Evolutionary conservation across 2,888 invertebrate species (phyloP).

Genomic region (Melieria crassipennis): DNA sequence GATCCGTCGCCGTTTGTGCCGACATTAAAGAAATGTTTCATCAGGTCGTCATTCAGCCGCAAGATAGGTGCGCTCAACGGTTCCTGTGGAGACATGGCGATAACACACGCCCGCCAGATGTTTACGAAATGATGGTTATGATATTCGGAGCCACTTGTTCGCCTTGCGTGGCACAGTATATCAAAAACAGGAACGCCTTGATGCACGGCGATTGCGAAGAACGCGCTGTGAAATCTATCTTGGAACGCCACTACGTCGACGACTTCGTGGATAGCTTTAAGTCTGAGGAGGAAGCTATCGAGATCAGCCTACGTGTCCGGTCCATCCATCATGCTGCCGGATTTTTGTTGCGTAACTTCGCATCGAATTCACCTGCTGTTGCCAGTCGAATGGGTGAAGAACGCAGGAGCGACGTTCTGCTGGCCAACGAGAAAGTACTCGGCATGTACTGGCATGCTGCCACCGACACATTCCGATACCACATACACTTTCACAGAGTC

Average conservation of each 20-base stretch:
- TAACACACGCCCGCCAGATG: constrained; percentile 8
- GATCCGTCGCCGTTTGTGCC: constrained; percentile 44
- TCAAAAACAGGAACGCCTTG: constrained; percentile 38
- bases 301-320: constrained; percentile 28
- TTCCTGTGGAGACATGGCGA: too few species aligned
- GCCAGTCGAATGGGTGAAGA: background rate
- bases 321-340: constrained; percentile 14
- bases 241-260: background rate
- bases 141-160: constrained; percentile 43
- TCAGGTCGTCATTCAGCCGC: constrained; percentile 42
- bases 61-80: constrained; percentile 52
- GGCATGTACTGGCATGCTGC: constrained; percentile 5
- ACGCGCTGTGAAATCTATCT: constrained; percentile 33
- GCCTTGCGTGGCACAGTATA: constrained; percentile 36
- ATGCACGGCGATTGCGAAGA: constrained; percentile 13
- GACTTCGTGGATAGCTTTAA: constrained; percentile 19
- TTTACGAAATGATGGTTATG: constrained; percentile 39
- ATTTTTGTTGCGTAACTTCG: background rate
- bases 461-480: background rate
- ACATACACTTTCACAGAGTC: background rate
- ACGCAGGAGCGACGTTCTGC: too few species aligned
- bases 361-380: background rate
- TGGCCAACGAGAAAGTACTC: background rate
- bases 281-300: constrained; percentile 24
- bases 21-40: constrained; percentile 48